Conservation (phyloP, 2,888 invertebrate genomes). For the Leucania comma region DNA sequence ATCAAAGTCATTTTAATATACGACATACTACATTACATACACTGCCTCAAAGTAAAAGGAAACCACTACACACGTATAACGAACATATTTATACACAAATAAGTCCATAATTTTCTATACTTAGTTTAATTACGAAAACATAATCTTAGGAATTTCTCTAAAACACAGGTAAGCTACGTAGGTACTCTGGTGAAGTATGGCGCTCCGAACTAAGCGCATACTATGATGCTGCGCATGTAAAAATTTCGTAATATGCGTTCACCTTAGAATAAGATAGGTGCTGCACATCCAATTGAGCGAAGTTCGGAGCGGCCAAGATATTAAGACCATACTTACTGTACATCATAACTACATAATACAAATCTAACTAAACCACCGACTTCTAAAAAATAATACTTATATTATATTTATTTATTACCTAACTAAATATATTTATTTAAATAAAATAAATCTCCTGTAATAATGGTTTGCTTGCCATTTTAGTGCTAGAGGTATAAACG, state of each 20-base stretch:
- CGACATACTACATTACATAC: constrained; percentile 17
- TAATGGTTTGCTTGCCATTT: constrained; percentile 14
- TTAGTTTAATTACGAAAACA: constrained; percentile 41
- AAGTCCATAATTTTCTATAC: constrained; percentile 9
- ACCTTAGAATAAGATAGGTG: too few relatives aligned
- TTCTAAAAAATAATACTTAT: constrained; percentile 10
- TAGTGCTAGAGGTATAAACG: too few relatives aligned
- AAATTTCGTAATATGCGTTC: too few relatives aligned
- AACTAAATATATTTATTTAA: constrained; percentile 6
- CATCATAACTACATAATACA: constrained; percentile 16
- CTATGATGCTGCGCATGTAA: too few relatives aligned
- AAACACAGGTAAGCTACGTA: constrained; percentile 26
- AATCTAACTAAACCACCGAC: constrained; percentile 45
- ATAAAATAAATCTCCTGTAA: constrained; percentile 5
- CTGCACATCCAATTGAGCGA: too few relatives aligned
- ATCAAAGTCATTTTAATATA: constrained; percentile 37
- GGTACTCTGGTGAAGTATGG: too few relatives aligned
- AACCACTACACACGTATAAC: constrained; percentile 1
- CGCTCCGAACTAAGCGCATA: too few relatives aligned
- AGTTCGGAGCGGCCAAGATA: too few relatives aligned
- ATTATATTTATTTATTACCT: neutral
- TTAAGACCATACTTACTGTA: neutral
- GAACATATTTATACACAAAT: constrained; percentile 21
- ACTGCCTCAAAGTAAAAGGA: constrained; percentile 20
- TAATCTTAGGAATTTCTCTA: constrained; percentile 44